These are phyloP conservation scores for Agrochola lychnidis DNA, from an alignment of 2,888 invertebrate genomes.

Conservation along the genomic window DNA sequence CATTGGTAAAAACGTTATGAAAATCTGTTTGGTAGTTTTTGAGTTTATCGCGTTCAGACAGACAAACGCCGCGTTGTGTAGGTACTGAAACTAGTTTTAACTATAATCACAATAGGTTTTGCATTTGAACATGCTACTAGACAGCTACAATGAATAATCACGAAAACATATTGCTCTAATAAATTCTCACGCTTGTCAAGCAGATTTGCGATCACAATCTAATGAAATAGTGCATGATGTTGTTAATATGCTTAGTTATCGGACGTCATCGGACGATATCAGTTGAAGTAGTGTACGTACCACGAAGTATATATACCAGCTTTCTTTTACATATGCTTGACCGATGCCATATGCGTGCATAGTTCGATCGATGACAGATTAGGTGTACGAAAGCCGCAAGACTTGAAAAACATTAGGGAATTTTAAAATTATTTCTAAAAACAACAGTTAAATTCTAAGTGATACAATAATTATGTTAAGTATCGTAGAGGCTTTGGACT, in stretches of 20 bases:
- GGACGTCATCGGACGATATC: neutral
- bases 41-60: no score
- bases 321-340: neutral
- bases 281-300: neutral
- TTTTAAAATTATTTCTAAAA: neutral
- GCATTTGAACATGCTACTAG: neutral
- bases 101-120: no score
- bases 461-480: neutral
- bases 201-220: conserved; percentile 18
- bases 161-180: conserved; percentile 40
- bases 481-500: no score
- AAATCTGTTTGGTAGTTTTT: no score
- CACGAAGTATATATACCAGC: neutral
- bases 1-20: no score
- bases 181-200: conserved; percentile 52
- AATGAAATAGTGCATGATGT: neutral
- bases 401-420: neutral
- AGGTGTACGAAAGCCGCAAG: neutral
- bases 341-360: no score
- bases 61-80: no score
- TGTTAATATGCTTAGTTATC: neutral
- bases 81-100: no score
- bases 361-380: neutral
- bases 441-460: neutral
- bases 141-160: conserved; percentile 41